Evolutionary conservation across 2,888 invertebrate species (phyloP), one percentile per base, ranked within the genome.

Genomic region (Drosophila infuscata): DNA sequence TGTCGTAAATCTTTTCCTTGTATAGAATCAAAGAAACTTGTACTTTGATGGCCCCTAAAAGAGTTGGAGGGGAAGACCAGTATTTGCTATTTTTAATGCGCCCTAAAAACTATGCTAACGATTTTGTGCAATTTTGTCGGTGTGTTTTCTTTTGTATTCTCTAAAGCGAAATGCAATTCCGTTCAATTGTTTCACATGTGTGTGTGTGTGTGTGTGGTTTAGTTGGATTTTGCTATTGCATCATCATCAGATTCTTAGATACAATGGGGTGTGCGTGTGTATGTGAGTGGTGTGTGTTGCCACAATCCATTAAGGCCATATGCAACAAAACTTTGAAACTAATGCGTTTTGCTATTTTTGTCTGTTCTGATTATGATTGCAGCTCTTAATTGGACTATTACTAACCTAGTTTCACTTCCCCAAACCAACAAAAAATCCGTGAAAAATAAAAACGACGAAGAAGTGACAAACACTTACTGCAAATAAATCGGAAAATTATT

Each of bases 361-460:
- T 20, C 56, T 32, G 20, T 49, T 70, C 32, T 57, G 38, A 11
- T 52, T 49, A 46, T 69, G 38, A 38, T 83, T 71, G 35, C 80
- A 85, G 84, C 77, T 82, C 74, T 82, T 61, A 70, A 80, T 82
- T 89, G 85, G 77, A 84, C 82, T 69, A 75, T 76, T 85, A 84
- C 82, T 79, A 76, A 85, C 88, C 83, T 79, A 89, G 77, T 80
- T 85, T 89, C 84, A 82, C 85, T 74, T 80, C 69, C 77, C 76
- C 66, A 83, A 67, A 58, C 38, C 60, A 66, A 36, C 48, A 63
- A 66, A 36, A 53, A 72, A 58, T 43, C 56, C 63, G 43, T 46
- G n/a, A 36, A 36, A 49, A 56, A 52, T 59, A 65, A 38, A 69
- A 41, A 76, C 73, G n/a, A 41, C 51, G 36, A 74, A 74, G 46